Evolutionary conservation across 2,888 invertebrate species (phyloP).

Genomic region (Papilio demoleus): DNA sequence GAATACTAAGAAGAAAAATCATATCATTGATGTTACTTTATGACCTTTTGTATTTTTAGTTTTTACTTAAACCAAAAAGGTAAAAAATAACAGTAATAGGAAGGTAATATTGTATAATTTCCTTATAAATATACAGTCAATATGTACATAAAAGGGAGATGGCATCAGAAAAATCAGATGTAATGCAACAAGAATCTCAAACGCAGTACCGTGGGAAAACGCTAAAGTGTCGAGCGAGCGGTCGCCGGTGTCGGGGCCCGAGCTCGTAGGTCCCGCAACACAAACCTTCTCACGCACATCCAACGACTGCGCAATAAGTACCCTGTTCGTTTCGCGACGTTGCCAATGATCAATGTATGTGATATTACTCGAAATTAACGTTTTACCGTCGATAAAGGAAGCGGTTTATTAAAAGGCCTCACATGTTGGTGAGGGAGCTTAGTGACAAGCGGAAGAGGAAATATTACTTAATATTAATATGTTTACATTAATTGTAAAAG

Average conservation of each 20-base stretch:
- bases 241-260: constrained; percentile 19
- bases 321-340: constrained; percentile 31
- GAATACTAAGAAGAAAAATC: not conserved
- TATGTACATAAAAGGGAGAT: constrained; percentile 18
- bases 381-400: constrained; percentile 23
- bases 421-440: not conserved
- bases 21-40: too few species aligned
- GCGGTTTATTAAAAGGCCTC: constrained; percentile 34
- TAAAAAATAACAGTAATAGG: not conserved
- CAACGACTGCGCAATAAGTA: constrained; percentile 29
- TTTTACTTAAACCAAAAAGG: not conserved
- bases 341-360: constrained; percentile 37
- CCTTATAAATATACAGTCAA: constrained; percentile 16
- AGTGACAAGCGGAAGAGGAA: constrained; percentile 19
- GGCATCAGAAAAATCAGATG: constrained; percentile 34
- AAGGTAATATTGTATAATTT: constrained; percentile 2
- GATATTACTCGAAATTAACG: constrained; percentile 35
- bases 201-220: constrained; percentile 39
- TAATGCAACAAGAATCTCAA: constrained; percentile 31
- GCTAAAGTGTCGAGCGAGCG: constrained; percentile 1
- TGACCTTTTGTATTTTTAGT: not conserved
- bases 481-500: not conserved
- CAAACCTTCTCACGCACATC: constrained; percentile 25
- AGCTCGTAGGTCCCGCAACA: constrained; percentile 18
- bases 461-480: not conserved